phyloP scores from a whole-genome alignment of 2,797 vertebrate species.

The Adrianichthys oophorus region DNA sequence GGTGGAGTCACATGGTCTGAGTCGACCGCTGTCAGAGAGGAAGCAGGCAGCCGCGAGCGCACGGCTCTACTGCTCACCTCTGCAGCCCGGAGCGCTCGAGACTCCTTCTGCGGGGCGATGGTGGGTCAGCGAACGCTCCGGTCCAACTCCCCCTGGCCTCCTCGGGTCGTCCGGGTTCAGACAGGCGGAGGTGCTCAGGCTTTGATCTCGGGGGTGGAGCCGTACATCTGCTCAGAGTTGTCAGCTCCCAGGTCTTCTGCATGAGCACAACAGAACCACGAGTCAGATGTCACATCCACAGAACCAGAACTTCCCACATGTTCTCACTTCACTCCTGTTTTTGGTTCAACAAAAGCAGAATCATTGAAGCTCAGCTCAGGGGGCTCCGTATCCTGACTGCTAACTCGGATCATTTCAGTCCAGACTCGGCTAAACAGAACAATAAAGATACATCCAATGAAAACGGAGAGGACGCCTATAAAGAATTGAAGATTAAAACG shows the following conservation, averaged over 20 bases:
- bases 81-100: conserved; percentile 23
- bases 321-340: too few species aligned
- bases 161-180: conserved; percentile 6
- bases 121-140: conserved; percentile 39
- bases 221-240: conserved; percentile 90
- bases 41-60: conserved; percentile 80
- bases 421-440: too few species aligned
- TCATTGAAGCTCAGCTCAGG: too few species aligned
- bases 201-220: conserved; percentile 90
- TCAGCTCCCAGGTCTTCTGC: conserved; percentile 92
- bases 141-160: conserved; percentile 38
- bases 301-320: background rate
- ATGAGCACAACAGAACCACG: background rate
- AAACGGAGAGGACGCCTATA: too few species aligned
- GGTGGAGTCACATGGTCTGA: conserved; percentile 49
- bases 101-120: too few species aligned
- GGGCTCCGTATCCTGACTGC: too few species aligned
- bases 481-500: too few species aligned
- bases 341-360: too few species aligned
- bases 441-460: too few species aligned
- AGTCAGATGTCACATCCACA: background rate
- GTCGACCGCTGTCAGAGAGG: conserved; percentile 70
- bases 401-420: too few species aligned
- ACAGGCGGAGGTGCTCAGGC: conserved; percentile 74
- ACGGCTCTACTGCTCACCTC: conserved; percentile 78